phyloP scores from a whole-genome alignment of 2,888 invertebrate genomes.

The Protodeltote pygarga region DNA sequence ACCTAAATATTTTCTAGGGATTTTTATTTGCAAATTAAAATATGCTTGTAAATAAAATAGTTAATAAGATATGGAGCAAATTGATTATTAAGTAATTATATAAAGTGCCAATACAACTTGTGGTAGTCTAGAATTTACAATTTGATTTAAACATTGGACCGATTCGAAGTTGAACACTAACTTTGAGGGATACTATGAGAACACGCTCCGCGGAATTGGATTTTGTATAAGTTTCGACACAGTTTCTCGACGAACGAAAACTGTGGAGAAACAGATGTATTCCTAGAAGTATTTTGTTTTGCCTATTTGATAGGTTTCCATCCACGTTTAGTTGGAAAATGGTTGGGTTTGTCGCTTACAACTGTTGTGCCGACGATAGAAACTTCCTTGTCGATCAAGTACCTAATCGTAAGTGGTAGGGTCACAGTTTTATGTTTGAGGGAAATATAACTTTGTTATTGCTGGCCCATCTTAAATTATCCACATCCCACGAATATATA shows the following conservation, averaged over 20 bases:
- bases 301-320: too few species aligned
- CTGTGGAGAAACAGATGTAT: conserved; percentile 6
- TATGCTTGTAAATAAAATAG: conserved; percentile 44
- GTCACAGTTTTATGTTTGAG: too few species aligned
- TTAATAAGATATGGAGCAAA: conserved; percentile 25
- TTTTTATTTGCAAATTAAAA: conserved; percentile 13
- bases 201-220: conserved; percentile 17
- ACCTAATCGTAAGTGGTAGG: too few species aligned
- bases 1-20: conserved; percentile 5
- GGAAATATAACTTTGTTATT: too few species aligned
- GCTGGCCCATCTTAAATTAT: too few species aligned
- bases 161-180: conserved; percentile 9
- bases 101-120: conserved; percentile 56
- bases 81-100: conserved; percentile 43
- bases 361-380: too few species aligned
- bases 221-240: conserved; percentile 17
- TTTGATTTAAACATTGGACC: conserved; percentile 11
- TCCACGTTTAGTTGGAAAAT: too few species aligned
- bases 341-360: too few species aligned
- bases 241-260: conserved; percentile 9
- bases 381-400: too few species aligned
- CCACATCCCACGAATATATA: too few species aligned
- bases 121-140: conserved; percentile 21
- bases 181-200: conserved; percentile 7
- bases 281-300: background rate